Conservation (phyloP, 2,888 invertebrate genomes). For the Pyralis farinalis region DNA sequence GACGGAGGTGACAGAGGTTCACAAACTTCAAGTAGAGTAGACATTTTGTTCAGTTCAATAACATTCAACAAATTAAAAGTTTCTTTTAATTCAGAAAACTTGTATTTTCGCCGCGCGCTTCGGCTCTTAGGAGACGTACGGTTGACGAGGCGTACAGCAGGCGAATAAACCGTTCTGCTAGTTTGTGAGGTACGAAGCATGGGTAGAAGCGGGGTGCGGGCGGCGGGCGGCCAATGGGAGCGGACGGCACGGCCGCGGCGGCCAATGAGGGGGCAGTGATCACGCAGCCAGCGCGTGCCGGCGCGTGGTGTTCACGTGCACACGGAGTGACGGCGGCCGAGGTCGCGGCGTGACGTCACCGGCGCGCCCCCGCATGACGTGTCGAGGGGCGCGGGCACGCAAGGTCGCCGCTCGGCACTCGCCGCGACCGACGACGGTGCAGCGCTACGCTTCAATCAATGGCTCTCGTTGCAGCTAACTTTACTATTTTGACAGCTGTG, state of each 20-base stretch:
- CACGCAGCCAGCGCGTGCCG: constrained; percentile 90
- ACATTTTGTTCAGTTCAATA: constrained; percentile 55
- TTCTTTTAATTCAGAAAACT: constrained; percentile 74
- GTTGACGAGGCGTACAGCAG: constrained; percentile 60
- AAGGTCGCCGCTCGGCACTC: constrained; percentile 53
- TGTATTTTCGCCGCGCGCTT: constrained; percentile 49
- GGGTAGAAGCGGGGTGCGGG: constrained; percentile 84
- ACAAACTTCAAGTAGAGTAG: constrained; percentile 69
- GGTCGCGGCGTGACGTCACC: constrained; percentile 82
- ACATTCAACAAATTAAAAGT: constrained; percentile 64
- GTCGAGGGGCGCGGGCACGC: constrained; percentile 55
- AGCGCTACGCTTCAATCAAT: constrained; percentile 24
- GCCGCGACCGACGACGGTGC: constrained; percentile 19
- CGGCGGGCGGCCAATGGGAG: constrained; percentile 81
- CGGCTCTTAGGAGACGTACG: constrained; percentile 62
- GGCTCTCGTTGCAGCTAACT: constrained; percentile 36
- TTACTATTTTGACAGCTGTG: constrained; percentile 49
- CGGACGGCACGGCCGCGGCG: constrained; percentile 85
- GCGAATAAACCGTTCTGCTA: constrained; percentile 74
- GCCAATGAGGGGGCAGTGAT: constrained; percentile 82
- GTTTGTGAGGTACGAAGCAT: constrained; percentile 71
- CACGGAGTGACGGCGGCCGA: constrained; percentile 83
- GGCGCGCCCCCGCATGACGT: constrained; percentile 80
- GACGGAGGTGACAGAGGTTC: constrained; percentile 85
- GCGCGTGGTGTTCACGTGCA: constrained; percentile 93